Evolutionary conservation across 1,140 invertebrate genomes (phyloP).

Genomic region (Aphelinus atriplicis): DNA sequence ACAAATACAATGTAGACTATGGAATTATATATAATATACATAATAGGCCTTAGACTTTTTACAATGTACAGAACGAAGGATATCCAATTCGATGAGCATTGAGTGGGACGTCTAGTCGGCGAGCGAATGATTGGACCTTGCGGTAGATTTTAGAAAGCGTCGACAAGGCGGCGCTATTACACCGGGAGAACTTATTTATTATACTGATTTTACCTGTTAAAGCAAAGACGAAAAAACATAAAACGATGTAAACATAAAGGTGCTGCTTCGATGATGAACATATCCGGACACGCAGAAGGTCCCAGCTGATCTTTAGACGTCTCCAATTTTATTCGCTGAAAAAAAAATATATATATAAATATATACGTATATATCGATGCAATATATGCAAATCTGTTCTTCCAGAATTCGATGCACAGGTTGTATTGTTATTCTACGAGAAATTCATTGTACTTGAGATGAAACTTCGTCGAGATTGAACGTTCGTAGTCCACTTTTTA

Average conservation of each 20-base stretch:
- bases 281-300: conserved; percentile 39
- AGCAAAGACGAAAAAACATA: no score
- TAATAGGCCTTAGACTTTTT: no score
- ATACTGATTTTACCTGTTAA: no score
- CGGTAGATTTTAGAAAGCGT: conserved; percentile 9
- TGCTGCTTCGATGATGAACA: conserved; percentile 38
- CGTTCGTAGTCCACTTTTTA: no score
- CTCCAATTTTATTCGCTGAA: no score
- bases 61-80: no score
- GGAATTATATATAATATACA: no score
- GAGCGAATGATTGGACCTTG: conserved; percentile 23
- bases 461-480: no score
- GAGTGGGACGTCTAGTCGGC: conserved; percentile 24
- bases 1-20: no score
- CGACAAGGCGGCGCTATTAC: no score
- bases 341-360: neutral
- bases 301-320: conserved; percentile 5
- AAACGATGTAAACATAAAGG: conserved; percentile 22
- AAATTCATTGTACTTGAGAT: neutral
- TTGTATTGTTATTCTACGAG: conserved; percentile 40
- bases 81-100: no score
- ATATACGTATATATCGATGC: conserved; percentile 43
- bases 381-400: conserved; percentile 62
- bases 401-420: conserved; percentile 55
- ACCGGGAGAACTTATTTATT: no score